These are phyloP conservation scores for Panagrolaimus sp. DNA, from an alignment of 1,140 invertebrate genomes.

Conservation along the genomic window DNA sequence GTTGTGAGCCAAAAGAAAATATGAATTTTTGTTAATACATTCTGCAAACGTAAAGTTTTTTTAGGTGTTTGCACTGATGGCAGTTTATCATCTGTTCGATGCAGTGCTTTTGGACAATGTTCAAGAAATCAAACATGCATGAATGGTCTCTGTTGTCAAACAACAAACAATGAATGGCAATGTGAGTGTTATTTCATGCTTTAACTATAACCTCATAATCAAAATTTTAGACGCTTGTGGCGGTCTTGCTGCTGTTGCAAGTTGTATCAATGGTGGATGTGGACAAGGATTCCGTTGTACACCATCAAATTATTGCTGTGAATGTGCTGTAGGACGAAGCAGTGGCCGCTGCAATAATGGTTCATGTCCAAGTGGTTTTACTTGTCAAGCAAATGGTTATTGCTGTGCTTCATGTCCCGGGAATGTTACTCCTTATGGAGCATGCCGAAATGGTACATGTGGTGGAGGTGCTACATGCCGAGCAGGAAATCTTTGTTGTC, in stretches of 20 bases:
- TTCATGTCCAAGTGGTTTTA: conserved; percentile 27
- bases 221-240: conserved; percentile 30
- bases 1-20: too few relatives aligned
- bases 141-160: conserved; percentile 34
- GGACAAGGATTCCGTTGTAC: conserved; percentile 21
- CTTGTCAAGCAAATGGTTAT: conserved; percentile 32
- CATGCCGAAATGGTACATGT: conserved; percentile 22
- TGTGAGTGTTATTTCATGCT: not conserved
- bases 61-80: not conserved
- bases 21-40: too few relatives aligned
- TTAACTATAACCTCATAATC: not conserved
- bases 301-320: conserved; percentile 38
- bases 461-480: conserved; percentile 30
- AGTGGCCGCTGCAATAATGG: conserved; percentile 29
- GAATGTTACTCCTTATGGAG: conserved; percentile 28
- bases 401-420: conserved; percentile 35
- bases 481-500: conserved; percentile 39
- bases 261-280: conserved; percentile 28
- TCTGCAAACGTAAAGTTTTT: not conserved
- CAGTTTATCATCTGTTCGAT: not conserved
- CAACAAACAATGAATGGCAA: conserved; percentile 31
- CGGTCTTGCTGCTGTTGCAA: conserved; percentile 22
- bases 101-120: conserved; percentile 7
- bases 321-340: conserved; percentile 30
- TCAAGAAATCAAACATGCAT: conserved; percentile 21